Evolutionary conservation across 2,113 vertebrate genomes (phyloP).

Genomic region (Mus pahari): DNA sequence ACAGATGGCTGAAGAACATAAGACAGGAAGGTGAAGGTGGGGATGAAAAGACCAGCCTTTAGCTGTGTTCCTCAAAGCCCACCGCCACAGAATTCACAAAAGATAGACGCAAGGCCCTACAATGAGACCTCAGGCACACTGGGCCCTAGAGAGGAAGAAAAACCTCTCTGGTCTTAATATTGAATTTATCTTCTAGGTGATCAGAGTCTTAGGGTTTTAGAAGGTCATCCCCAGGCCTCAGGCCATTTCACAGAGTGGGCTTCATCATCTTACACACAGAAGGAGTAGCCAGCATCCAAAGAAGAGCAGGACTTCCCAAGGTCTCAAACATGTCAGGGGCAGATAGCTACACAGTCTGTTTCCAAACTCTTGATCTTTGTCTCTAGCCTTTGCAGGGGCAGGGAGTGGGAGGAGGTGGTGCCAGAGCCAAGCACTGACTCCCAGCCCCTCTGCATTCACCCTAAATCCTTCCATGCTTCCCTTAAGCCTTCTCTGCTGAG

Average conservation of each 20-base stretch:
- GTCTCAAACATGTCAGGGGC: not conserved
- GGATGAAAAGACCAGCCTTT: not conserved
- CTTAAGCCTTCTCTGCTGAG: not conserved
- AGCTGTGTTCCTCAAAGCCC: not conserved
- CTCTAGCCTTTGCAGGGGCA: not conserved
- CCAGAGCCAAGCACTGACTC: not conserved
- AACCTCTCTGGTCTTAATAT: not conserved
- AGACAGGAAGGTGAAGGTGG: rapidly evolving
- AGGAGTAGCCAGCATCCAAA: not conserved
- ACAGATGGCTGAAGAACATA: not conserved
- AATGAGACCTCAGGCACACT: not conserved
- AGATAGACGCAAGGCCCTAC: not conserved
- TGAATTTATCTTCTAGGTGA: not conserved
- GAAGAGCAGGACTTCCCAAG: not conserved
- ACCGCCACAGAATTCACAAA: not conserved
- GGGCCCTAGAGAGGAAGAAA: not conserved
- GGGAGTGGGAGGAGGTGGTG: not conserved
- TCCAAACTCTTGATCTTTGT: not conserved
- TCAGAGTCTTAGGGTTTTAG: not conserved
- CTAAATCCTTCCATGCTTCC: not conserved
- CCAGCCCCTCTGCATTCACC: not conserved
- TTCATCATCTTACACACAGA: not conserved
- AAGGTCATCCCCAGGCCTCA: not conserved
- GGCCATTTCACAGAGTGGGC: not conserved
- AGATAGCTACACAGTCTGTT: not conserved